Conservation (phyloP, 2,113 vertebrate species). For the Choloepus hoffmanni region DNA sequence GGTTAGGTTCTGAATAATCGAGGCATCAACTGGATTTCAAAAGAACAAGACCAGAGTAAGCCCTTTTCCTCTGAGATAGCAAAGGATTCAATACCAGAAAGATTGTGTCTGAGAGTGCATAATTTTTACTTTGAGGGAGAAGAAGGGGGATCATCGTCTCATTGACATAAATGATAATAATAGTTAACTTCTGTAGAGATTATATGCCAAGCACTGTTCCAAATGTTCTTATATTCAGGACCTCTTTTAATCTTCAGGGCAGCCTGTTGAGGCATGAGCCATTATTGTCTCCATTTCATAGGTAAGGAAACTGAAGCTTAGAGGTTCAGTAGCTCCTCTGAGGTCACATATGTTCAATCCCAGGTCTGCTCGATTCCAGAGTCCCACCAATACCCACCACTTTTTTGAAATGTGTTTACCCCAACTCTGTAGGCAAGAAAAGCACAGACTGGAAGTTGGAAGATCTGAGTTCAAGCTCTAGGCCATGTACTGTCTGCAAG, state of each 20-base stretch:
- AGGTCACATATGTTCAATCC: background rate
- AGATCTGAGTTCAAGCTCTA: background rate
- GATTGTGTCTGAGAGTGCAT: background rate
- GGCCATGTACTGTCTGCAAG: background rate
- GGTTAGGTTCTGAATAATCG: background rate
- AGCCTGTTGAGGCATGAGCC: background rate
- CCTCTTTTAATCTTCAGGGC: background rate
- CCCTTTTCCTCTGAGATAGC: background rate
- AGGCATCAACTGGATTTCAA: background rate
- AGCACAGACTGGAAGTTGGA: background rate
- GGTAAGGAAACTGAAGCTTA: background rate
- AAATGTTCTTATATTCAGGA: background rate
- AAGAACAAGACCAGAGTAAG: background rate
- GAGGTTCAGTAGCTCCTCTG: background rate
- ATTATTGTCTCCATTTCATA: background rate
- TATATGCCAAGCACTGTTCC: background rate
- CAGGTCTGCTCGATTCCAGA: background rate
- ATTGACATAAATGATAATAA: background rate
- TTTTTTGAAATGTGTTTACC: background rate
- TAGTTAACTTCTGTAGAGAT: background rate
- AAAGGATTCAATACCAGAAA: background rate
- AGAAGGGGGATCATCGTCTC: background rate
- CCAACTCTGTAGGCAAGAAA: rapidly evolving
- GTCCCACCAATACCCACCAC: background rate
- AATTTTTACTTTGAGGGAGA: background rate